phyloP scores from a whole-genome alignment of 2,888 invertebrate species.

The Phoronis australis region DNA sequence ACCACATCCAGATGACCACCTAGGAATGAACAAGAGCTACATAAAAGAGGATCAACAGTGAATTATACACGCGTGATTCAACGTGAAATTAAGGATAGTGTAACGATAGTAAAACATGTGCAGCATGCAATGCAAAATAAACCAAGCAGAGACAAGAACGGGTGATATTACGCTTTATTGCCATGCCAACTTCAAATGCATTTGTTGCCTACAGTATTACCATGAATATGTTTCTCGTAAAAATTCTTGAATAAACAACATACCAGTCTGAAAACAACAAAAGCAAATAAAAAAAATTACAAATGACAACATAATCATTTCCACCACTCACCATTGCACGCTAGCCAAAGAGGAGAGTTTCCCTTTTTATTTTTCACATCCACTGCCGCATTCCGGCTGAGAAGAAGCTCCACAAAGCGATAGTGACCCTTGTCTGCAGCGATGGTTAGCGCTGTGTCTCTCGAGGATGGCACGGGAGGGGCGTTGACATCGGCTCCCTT shows the following conservation, averaged over 20 bases:
- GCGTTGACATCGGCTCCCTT: constrained; percentile 99
- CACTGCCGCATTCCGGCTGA: constrained; percentile 74
- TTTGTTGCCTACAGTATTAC: too few species aligned
- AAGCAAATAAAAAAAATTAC: not conserved
- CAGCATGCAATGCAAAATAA: too few species aligned
- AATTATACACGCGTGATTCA: too few species aligned
- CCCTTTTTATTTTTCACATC: constrained; percentile 99
- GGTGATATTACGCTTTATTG: too few species aligned
- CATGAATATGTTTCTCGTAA: too few species aligned
- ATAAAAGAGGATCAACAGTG: too few species aligned
- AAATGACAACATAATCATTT: not conserved
- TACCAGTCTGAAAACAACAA: not conserved
- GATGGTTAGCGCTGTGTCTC: constrained; percentile 97
- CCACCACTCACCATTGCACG: constrained; percentile 66
- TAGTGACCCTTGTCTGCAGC: constrained; percentile 99
- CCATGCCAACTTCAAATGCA: too few species aligned
- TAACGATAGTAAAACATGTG: too few species aligned
- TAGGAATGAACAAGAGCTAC: too few species aligned
- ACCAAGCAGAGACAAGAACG: too few species aligned
- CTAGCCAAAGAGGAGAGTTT: constrained; percentile 95
- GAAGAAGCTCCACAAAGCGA: constrained; percentile 62
- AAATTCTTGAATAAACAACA: not conserved
- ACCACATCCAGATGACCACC: constrained; percentile 97
- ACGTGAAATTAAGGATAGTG: too few species aligned
- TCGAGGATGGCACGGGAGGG: constrained; percentile 92